Conservation (phyloP, 2,113 vertebrate genomes). For the Anolis carolinensis region DNA sequence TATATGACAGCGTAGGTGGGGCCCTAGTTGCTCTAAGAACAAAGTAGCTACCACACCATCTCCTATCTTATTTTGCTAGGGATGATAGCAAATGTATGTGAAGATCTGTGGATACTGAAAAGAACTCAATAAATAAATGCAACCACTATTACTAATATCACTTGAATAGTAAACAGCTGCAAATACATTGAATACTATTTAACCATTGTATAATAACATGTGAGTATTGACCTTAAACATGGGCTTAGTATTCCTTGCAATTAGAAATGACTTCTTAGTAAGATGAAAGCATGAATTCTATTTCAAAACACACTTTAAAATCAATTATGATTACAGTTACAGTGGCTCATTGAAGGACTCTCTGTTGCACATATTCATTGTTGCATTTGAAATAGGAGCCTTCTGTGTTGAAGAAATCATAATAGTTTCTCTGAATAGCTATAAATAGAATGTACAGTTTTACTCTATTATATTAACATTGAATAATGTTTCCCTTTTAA, state of each 20-base stretch:
- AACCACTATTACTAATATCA: background rate
- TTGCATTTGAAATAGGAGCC: constrained; percentile 39
- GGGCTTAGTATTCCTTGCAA: background rate
- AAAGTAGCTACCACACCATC: no score
- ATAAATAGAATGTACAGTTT: constrained; percentile 4
- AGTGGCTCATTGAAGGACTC: constrained; percentile 9
- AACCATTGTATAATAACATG: background rate
- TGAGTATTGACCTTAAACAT: background rate
- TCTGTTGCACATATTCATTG: constrained; percentile 20
- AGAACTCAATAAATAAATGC: background rate
- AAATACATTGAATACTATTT: background rate
- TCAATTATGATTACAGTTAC: constrained; percentile 24
- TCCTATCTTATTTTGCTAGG: no score
- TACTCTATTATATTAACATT: constrained; percentile 36
- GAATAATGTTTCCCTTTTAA: constrained; percentile 41
- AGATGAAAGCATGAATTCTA: background rate
- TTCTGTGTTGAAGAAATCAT: constrained; percentile 10
- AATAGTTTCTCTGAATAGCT: constrained; percentile 21
- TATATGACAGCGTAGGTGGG: no score
- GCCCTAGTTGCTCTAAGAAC: no score
- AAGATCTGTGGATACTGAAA: no score
- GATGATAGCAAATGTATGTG: no score
- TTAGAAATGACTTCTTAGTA: background rate
- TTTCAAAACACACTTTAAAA: background rate
- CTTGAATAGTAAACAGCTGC: background rate